Percentiles rank a stretch among this genome's conserved stretches.
Evolutionary conservation across 1,140 invertebrate genomes (phyloP).

Genomic region (Hycleus phaleratus): DNA sequence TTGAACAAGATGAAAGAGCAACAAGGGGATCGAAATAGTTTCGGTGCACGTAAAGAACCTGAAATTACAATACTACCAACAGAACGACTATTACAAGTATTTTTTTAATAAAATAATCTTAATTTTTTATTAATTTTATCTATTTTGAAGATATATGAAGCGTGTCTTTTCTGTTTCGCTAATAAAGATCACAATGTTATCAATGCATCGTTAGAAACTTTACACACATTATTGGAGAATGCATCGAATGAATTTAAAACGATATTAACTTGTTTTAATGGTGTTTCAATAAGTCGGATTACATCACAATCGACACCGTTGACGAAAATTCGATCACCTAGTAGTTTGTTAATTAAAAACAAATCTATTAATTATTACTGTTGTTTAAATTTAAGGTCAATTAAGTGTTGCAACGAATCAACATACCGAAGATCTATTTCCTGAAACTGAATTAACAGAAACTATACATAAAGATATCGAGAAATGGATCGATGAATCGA

Average conservation of each 20-base stretch:
- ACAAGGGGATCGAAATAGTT: slow-evolving; percentile 3
- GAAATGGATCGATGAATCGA: slow-evolving; percentile 38
- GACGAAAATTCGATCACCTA: slow-evolving; percentile 44
- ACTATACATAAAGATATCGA: slow-evolving; percentile 33
- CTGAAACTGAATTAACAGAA: slow-evolving; percentile 34
- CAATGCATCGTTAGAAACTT: slow-evolving; percentile 72
- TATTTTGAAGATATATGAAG: slow-evolving; percentile 63
- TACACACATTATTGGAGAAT: slow-evolving; percentile 63
- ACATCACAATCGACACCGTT: slow-evolving; percentile 34
- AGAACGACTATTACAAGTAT: slow-evolving; percentile 30
- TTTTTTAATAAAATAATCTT: background rate
- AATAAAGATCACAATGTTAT: slow-evolving; percentile 77
- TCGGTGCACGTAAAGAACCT: slow-evolving; percentile 17
- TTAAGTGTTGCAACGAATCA: slow-evolving; percentile 39
- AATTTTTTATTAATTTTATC: background rate
- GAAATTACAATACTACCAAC: slow-evolving; percentile 3
- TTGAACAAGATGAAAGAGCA: slow-evolving; percentile 20
- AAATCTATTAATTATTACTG: background rate
- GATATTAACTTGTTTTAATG: slow-evolving; percentile 50
- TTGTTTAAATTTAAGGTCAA: slow-evolving; percentile 31
- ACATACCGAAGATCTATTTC: slow-evolving; percentile 31
- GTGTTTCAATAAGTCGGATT: slow-evolving; percentile 47
- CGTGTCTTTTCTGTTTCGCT: slow-evolving; percentile 63
- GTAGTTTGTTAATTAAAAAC: slow-evolving; percentile 37
- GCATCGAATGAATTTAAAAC: slow-evolving; percentile 52